Evolutionary conservation across 2,888 invertebrate species (phyloP).

Genomic region (Parascotia fuliginaria): DNA sequence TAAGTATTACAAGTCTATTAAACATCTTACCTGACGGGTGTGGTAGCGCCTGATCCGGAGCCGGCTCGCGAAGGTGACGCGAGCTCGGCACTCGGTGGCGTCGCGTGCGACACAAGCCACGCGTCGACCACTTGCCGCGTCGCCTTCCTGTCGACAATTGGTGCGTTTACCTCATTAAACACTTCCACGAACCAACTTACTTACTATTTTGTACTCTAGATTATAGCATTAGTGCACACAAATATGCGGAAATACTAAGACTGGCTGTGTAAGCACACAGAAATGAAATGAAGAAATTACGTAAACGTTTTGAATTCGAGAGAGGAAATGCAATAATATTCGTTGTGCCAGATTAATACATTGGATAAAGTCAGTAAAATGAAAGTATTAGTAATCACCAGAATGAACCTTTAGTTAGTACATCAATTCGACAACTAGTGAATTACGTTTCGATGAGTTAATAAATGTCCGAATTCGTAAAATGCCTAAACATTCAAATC

Average conservation of each 20-base stretch:
- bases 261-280: conserved; percentile 8
- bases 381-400: too few species aligned
- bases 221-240: conserved; percentile 22
- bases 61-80: conserved; percentile 89
- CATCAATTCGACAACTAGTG: too few species aligned
- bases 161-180: conserved; percentile 41
- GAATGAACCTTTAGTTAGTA: too few species aligned
- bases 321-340: too few species aligned
- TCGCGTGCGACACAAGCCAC: conserved; percentile 96
- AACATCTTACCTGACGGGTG: conserved; percentile 91
- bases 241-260: conserved; percentile 17
- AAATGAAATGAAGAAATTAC: not conserved
- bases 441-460: too few species aligned
- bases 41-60: conserved; percentile 95
- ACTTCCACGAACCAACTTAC: conserved; percentile 12
- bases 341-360: too few species aligned
- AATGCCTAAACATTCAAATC: too few species aligned
- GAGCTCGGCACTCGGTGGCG: conserved; percentile 88
- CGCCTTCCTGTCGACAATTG: conserved; percentile 90
- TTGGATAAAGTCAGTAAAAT: too few species aligned
- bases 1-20: too few species aligned
- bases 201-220: conserved; percentile 16
- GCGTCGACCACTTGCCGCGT: conserved; percentile 96
- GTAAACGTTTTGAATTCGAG: too few species aligned
- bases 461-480: too few species aligned